These are phyloP conservation scores for Pelecanoides urinatrix DNA, from an alignment of 2,113 vertebrate species.

Conservation along the genomic window DNA sequence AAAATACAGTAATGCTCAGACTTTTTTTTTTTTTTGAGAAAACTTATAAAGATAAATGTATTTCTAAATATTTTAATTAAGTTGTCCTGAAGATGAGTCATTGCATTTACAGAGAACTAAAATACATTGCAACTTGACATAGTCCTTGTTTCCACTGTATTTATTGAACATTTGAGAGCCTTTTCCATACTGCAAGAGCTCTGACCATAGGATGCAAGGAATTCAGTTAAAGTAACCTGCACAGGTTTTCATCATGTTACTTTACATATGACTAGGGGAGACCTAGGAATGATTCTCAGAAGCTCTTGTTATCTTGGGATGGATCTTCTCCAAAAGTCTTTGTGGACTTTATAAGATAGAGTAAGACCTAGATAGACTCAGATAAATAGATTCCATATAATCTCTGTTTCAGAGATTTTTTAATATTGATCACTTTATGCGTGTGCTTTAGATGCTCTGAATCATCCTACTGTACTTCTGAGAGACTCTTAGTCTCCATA, in stretches of 20 bases:
- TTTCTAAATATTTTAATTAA: background rate
- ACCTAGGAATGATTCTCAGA: background rate
- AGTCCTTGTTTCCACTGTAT: background rate
- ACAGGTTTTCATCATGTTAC: background rate
- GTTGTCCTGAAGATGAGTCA: background rate
- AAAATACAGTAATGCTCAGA: background rate
- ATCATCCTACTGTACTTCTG: background rate
- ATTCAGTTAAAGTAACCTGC: background rate
- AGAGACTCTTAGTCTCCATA: background rate
- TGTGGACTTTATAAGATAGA: background rate
- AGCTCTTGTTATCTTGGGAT: background rate
- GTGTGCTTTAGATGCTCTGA: background rate
- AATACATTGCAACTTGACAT: background rate
- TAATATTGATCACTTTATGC: background rate
- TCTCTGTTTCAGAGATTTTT: background rate
- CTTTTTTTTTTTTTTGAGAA: background rate
- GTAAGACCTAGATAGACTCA: background rate
- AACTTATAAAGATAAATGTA: background rate
- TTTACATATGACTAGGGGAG: background rate
- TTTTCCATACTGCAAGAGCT: background rate
- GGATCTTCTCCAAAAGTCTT: background rate
- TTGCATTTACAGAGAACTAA: background rate
- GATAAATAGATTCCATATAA: background rate
- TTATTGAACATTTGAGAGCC: background rate
- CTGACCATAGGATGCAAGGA: background rate